These are phyloP conservation scores for Malthinus seriepunctatus DNA, from an alignment of 2,888 invertebrate species.

Conservation along the genomic window DNA sequence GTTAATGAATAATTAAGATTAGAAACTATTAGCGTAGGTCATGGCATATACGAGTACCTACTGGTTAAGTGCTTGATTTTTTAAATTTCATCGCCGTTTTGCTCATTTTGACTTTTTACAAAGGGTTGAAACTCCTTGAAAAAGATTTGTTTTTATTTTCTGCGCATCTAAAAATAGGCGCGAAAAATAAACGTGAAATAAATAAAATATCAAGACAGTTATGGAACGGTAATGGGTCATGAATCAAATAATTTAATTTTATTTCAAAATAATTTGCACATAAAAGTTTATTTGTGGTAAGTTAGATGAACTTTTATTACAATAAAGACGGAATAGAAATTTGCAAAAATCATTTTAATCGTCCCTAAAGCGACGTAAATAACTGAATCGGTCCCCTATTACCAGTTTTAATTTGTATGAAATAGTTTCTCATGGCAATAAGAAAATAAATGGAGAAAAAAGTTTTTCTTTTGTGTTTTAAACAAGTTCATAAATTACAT, in stretches of 20 bases:
- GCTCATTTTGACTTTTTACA: too few species aligned
- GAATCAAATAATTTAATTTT: background rate
- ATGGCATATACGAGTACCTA: too few species aligned
- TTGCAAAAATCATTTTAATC: too few species aligned
- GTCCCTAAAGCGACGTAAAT: too few species aligned
- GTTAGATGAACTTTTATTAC: too few species aligned
- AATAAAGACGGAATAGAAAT: too few species aligned
- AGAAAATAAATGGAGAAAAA: slow-evolving; percentile 2
- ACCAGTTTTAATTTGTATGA: slow-evolving; percentile 16
- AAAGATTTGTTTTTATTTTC: background rate
- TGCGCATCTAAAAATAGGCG: too few species aligned
- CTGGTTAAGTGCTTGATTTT: too few species aligned
- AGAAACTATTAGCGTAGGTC: background rate
- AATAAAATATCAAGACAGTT: background rate
- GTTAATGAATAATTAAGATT: slow-evolving; percentile 18
- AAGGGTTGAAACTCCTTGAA: too few species aligned
- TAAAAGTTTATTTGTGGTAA: too few species aligned
- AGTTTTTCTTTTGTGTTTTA: slow-evolving; percentile 15
- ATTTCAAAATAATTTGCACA: too few species aligned
- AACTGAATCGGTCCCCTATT: background rate
- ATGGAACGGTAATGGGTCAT: slow-evolving; percentile 5
- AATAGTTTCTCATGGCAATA: slow-evolving; percentile 19
- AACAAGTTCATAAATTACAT: slow-evolving; percentile 19
- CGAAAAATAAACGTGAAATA: background rate
- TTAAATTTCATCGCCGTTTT: too few species aligned